These are phyloP conservation scores for Dermolepida albohirtum DNA, from an alignment of 2,888 invertebrate species.

Conservation along the genomic window DNA sequence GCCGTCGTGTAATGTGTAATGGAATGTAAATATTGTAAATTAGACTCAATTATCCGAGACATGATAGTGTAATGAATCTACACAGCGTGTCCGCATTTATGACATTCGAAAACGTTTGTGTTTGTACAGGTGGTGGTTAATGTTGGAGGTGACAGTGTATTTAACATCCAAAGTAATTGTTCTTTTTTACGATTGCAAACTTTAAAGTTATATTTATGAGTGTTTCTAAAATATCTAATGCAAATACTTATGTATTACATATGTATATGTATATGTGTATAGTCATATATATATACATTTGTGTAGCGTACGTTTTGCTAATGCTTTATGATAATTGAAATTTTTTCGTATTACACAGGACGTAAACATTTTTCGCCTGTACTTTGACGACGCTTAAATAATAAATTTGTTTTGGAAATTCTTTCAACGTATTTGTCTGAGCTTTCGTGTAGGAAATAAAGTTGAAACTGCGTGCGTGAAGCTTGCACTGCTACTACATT, in stretches of 20 bases:
- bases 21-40: constrained; percentile 32
- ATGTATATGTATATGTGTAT: too few relatives aligned
- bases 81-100: background rate
- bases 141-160: constrained; percentile 6
- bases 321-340: too few relatives aligned
- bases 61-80: constrained; percentile 11
- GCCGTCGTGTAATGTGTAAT: constrained; percentile 7
- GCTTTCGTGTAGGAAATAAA: too few relatives aligned
- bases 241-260: constrained; percentile 1
- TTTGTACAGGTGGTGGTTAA: constrained; percentile 24
- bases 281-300: too few relatives aligned
- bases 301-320: too few relatives aligned
- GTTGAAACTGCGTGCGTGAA: too few relatives aligned
- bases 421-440: too few relatives aligned
- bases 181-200: constrained; percentile 16
- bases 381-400: too few relatives aligned
- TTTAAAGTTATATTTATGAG: background rate
- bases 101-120: constrained; percentile 26
- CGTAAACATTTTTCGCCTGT: too few relatives aligned
- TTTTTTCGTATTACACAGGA: too few relatives aligned
- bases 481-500: too few relatives aligned
- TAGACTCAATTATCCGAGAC: constrained; percentile 14
- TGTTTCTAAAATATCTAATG: constrained; percentile 12
- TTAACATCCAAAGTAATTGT: constrained; percentile 20
- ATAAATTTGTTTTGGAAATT: too few relatives aligned